Evolutionary conservation across 2,797 vertebrate genomes (phyloP), one percentile per base, ranked within the genome.

Genomic region (Gobio occitaniae): DNA sequence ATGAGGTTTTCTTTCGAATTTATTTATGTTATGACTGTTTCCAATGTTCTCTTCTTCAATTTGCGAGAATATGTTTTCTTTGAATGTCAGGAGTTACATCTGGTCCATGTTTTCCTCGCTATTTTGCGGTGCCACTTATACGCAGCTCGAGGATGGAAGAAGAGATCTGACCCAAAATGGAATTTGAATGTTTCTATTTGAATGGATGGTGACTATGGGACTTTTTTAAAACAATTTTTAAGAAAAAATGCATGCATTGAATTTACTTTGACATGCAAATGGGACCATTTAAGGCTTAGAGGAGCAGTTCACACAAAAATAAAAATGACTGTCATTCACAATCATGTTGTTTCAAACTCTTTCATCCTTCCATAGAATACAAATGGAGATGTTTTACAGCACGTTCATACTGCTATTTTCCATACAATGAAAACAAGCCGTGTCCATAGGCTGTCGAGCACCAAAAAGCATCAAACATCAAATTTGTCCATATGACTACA

Each of bases 21-120:
- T 44, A 44, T 91, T 92, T 91, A 44, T 77, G 10, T 83, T 54
- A 89, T 84, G 91, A 87, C 88, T 82, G 84, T 91, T 92, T 92
- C 90, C 90, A 91, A 90, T 87, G 89, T 91, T 89, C 84, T 91
- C 86, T 88, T 91, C 89, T 88, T 85, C 79, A 84, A 76, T 89
- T 71, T 80, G 86, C 88, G 88, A 86, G 68, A 87, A 91, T 85
- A 81, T 87, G 86, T 92, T 84, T 86, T 89, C 84, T 32, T 65
- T 84, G 88, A 72, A 90, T 85, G 83, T 89, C 88, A 90, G 88
- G 88, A 63, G 41, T 50, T 89, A 89, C 92, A 93, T 94, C 93
- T 94, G 92, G 90, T 93, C 81, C 89, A 90, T 86, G 89, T 91
- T 89, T 85, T 91, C 88, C 88, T 91, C 90, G 87, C 83, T 82